Percentiles rank a stretch among this genome's conserved stretches.
phyloP scores from a whole-genome alignment of 2,797 vertebrate species.

The Silurus aristotelis region DNA sequence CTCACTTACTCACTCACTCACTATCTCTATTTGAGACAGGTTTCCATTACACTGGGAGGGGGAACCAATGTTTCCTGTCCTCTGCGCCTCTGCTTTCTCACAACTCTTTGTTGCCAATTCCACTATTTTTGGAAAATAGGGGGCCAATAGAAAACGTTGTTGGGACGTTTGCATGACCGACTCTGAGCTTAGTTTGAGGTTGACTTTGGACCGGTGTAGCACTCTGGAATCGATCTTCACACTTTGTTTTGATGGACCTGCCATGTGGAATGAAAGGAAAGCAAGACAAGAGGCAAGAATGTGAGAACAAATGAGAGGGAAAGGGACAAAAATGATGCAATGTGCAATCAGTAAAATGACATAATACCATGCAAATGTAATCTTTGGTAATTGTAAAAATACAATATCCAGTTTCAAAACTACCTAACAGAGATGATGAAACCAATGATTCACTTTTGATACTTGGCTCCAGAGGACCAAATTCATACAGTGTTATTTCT shows the following conservation, averaged over 20 bases:
- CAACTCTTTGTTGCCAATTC: constrained; percentile 52
- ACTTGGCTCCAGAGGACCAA: constrained; percentile 9
- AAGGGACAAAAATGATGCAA: constrained; percentile 41
- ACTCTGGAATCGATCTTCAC: constrained; percentile 58
- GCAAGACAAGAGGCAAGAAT: constrained; percentile 52
- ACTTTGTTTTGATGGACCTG: constrained; percentile 61
- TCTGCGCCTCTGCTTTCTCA: constrained; percentile 38
- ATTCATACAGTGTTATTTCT: not conserved
- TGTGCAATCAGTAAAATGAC: constrained; percentile 38
- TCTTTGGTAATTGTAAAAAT: constrained; percentile 29
- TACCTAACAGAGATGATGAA: constrained; percentile 28
- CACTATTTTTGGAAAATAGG: constrained; percentile 62
- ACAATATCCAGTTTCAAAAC: constrained; percentile 27
- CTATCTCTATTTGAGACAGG: constrained; percentile 40
- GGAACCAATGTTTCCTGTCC: constrained; percentile 56
- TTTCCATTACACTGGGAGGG: constrained; percentile 59
- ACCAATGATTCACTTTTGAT: constrained; percentile 1
- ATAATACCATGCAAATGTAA: constrained; percentile 26
- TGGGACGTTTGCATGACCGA: constrained; percentile 53
- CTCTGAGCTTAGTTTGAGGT: constrained; percentile 47
- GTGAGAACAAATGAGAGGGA: constrained; percentile 23
- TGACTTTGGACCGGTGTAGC: constrained; percentile 57
- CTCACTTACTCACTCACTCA: not conserved
- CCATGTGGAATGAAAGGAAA: constrained; percentile 57
- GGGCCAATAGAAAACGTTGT: constrained; percentile 49